phyloP scores from a whole-genome alignment of 2,113 vertebrate genomes.

The Nymphicus hollandicus region DNA sequence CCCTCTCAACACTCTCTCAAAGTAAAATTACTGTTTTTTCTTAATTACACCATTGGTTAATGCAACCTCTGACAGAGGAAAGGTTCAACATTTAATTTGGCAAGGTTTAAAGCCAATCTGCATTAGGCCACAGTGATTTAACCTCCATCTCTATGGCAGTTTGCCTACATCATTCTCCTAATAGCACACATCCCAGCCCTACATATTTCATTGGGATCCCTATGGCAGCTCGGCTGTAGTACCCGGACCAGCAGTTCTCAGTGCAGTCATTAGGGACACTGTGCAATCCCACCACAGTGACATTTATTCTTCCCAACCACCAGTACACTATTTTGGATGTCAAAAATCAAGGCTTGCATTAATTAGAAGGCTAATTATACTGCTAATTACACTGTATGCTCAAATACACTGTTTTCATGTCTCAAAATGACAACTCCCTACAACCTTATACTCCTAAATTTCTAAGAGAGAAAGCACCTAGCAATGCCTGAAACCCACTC shows the following conservation, averaged over 20 bases:
- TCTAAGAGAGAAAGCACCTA: background rate
- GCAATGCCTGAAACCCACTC: background rate
- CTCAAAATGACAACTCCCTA: background rate
- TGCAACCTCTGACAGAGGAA: conserved; percentile 25
- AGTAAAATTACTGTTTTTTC: conserved; percentile 32
- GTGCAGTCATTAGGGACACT: background rate
- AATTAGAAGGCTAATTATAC: background rate
- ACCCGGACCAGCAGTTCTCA: background rate
- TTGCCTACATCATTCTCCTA: background rate
- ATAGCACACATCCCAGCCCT: background rate
- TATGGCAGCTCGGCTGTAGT: background rate
- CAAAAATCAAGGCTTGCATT: background rate
- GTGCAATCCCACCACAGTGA: background rate
- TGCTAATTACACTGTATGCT: background rate
- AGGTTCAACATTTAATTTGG: conserved; percentile 39
- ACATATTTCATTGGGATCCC: background rate
- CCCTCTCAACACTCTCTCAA: background rate
- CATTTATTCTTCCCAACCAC: background rate
- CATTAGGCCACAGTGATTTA: conserved; percentile 3
- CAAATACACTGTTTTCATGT: background rate
- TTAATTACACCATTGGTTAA: conserved; percentile 32
- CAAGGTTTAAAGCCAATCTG: conserved; percentile 12
- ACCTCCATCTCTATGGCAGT: background rate
- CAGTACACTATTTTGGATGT: background rate
- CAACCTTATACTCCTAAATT: background rate